Evolutionary conservation across 2,113 vertebrate genomes (phyloP), one percentile per base, ranked within the genome.

Genomic region (Paralichthys olivaceus): DNA sequence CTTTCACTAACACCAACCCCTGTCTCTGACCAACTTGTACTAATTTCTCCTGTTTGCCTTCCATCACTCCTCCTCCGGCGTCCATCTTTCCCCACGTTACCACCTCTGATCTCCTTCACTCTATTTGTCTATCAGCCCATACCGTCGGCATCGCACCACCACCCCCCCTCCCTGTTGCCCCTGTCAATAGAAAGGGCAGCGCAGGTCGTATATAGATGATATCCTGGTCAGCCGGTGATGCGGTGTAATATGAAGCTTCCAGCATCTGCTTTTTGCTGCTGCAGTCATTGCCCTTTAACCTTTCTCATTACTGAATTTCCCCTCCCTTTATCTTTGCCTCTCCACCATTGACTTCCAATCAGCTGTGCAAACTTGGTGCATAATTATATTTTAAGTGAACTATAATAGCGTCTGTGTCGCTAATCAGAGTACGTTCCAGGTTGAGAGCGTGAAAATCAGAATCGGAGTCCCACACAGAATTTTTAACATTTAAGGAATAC

Each of bases 191-290:
- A 90, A 90, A 90, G 88, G 90, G 83, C 90, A 90, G 59, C 84
- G 72, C 75, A 77, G 90, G 88, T 89, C 81, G 4, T 56, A 79
- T 88, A 70, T 64, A 87, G 86, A 81, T 79, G 83, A 89, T 88
- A 86, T 85, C 78, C 86, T 53, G 74, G 80, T 85, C 87, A 80
- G 77, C 81, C n/a, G 45, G 85, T 72, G 90, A 92, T 90, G 89
- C 75, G 11, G 81, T 90, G 90, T 90, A 92, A 93, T 81, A 71
- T 23, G 87, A 93, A 60, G 8, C 80, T 26, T 72, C 69, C 77
- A 80, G 86, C 87, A 87, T 90, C 90, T 92, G 87, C 64, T 55
- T 82, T 83, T 85, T 90, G 85, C 88, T 82, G 83, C 85, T 75
- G 83, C 83, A 90, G 83, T 88, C 84, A 83, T 84, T 45, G 69